Base-by-base conservation (phyloP, 2,797 vertebrate genomes). In the Helarctos malayanus region DNA sequence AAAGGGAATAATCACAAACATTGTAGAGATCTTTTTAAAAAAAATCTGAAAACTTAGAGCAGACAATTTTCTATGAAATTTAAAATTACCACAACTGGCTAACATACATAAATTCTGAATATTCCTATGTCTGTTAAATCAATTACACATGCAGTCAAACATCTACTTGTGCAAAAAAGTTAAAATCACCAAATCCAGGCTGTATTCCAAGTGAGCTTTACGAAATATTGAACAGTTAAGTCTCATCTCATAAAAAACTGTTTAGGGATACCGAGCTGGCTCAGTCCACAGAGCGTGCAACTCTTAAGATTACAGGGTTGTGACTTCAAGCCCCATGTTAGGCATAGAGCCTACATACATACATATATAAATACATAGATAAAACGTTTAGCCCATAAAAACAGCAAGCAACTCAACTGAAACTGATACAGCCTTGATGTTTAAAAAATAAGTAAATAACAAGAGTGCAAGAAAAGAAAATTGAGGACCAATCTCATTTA, bases 151-250 rank as follows among this genome's bases (percentile, higher is more conserved):
- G 2, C 41, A 49, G 87, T 57, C 56, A 88, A 89, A 91, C 47
- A 94, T 29, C 18, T 75, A 57, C 63, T 52, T 52, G 79, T 23
- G 23, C 21, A 75, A 83, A 68, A 80, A 75, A 65, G 27, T 38
- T 79, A 80, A 71, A 61, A 79, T 41, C 18, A 76, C 65, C 69
- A 95, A 91, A 73, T 68, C 61, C 56, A 90, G 47, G 73, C 49
- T 79, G 19, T 45, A 71, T 56, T 90, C 69, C 38, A 57, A 13
- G 23, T 85, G 16, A 68, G 25, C 15, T 61, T 84, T 59, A 94
- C 49, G 68, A 84, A 94, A 94, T 21, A 4, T 41, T 84, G 23
- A 47, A 54, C 18, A 68, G 14, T 35, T 79, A 80, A 63, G 13
- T 45, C 35, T 13, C 47, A 45, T 52, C 81, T 61, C 63, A 56